phyloP scores from a whole-genome alignment of 2,888 invertebrate genomes.

The Drosophila longiperda region DNA sequence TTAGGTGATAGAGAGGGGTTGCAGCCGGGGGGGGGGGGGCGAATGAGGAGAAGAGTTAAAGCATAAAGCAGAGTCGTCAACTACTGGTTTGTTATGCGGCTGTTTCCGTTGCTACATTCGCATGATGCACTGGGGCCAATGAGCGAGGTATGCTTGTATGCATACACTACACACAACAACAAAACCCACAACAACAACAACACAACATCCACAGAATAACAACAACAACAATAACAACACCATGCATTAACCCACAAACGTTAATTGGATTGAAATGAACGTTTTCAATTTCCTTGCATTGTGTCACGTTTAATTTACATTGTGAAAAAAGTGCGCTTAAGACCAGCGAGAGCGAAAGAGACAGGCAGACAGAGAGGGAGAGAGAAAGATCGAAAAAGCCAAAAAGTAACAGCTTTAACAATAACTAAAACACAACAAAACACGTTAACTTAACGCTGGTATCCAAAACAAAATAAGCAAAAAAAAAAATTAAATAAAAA shows the following conservation, averaged over 20 bases:
- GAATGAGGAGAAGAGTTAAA: background rate
- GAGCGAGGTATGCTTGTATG: constrained; percentile 29
- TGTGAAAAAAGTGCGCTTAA: constrained; percentile 30
- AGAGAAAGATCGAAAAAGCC: background rate
- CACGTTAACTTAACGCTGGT: constrained; percentile 4
- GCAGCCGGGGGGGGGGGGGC: background rate
- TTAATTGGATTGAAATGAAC: constrained; percentile 83
- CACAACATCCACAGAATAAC: background rate
- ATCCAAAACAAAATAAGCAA: constrained; percentile 13
- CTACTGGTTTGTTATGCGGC: constrained; percentile 52
- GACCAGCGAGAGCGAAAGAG: background rate
- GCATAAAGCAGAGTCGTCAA: constrained; percentile 22
- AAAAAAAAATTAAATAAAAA: background rate
- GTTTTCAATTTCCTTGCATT: constrained; percentile 76
- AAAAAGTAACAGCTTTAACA: background rate
- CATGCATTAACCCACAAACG: constrained; percentile 83
- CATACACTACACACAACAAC: constrained; percentile 15
- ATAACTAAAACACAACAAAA: background rate
- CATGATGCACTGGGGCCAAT: constrained; percentile 36
- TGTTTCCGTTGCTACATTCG: constrained; percentile 43
- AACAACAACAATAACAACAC: constrained; percentile 12
- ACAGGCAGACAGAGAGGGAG: background rate
- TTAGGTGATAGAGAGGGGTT: fast-evolving
- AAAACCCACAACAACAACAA: background rate
- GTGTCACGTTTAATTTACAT: constrained; percentile 76